These are phyloP conservation scores for Gouania willdenowi DNA, from an alignment of 2,797 vertebrate genomes.

Conservation along the genomic window DNA sequence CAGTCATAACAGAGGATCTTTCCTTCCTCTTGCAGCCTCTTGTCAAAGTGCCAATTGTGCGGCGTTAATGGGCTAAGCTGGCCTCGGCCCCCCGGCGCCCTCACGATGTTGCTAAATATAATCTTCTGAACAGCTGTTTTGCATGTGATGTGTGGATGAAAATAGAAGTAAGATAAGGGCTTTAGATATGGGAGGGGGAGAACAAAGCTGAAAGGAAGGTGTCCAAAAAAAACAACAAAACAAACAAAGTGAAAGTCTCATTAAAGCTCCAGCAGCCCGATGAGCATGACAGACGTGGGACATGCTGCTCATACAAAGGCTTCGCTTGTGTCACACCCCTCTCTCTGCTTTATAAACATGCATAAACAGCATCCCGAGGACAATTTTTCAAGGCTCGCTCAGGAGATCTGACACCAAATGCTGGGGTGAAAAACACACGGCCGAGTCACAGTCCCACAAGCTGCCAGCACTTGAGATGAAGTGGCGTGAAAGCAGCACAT, in stretches of 20 bases:
- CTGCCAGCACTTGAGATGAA: slow-evolving; percentile 68
- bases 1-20: slow-evolving; percentile 53
- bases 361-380: not conserved
- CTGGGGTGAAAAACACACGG: slow-evolving; percentile 23
- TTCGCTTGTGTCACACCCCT: not conserved
- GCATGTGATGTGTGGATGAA: slow-evolving; percentile 78
- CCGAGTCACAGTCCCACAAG: slow-evolving; percentile 45
- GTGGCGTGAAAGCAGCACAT: slow-evolving; percentile 64
- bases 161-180: slow-evolving; percentile 72
- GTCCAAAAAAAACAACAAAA: too few relatives aligned
- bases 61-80: slow-evolving; percentile 65
- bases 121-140: slow-evolving; percentile 79
- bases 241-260: too few relatives aligned
- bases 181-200: slow-evolving; percentile 33
- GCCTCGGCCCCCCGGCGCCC: slow-evolving; percentile 57
- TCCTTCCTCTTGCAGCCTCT: slow-evolving; percentile 63
- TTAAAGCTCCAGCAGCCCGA: too few relatives aligned
- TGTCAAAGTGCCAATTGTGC: slow-evolving; percentile 75
- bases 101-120: slow-evolving; percentile 78
- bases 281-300: too few relatives aligned
- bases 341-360: slow-evolving; percentile 9
- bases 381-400: slow-evolving; percentile 11
- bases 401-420: slow-evolving; percentile 13
- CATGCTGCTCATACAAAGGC: not conserved
- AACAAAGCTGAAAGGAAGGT: not conserved